Conservation (phyloP, 2,113 vertebrate species). For the Theropithecus gelada region DNA sequence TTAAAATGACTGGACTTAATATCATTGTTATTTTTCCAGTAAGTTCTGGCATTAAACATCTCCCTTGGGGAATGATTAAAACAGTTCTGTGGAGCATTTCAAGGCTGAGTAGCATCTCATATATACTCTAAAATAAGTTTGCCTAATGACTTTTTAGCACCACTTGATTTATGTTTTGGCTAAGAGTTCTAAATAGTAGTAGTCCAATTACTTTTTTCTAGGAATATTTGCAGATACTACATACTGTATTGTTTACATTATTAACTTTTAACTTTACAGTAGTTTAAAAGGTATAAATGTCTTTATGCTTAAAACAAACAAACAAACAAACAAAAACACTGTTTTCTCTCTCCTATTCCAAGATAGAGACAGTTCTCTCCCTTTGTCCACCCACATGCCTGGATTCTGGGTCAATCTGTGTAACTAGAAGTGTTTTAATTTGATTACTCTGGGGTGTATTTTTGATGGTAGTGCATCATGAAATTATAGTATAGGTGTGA, state of each 20-base stretch:
- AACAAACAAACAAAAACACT: not conserved
- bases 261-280: constrained; percentile 23
- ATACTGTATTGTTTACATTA: constrained; percentile 38
- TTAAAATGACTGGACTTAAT: constrained; percentile 56
- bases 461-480: constrained; percentile 21
- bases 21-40: constrained; percentile 61
- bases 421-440: constrained; percentile 42
- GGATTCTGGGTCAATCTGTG: not conserved
- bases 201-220: constrained; percentile 14
- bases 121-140: constrained; percentile 71
- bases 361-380: not conserved
- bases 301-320: not conserved
- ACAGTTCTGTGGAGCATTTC: constrained; percentile 44
- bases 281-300: constrained; percentile 41
- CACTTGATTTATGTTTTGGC: constrained; percentile 60
- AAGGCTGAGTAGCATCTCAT: constrained; percentile 51
- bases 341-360: not conserved
- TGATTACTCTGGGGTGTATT: not conserved
- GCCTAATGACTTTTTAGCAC: constrained; percentile 59
- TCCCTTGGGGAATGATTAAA: constrained; percentile 52
- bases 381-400: not conserved
- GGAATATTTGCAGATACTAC: not conserved
- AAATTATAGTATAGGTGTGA: not conserved
- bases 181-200: constrained; percentile 15
- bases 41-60: constrained; percentile 53